Evolutionary conservation across 2,888 invertebrate species (phyloP).

Genomic region (Mallateleia sp.): DNA sequence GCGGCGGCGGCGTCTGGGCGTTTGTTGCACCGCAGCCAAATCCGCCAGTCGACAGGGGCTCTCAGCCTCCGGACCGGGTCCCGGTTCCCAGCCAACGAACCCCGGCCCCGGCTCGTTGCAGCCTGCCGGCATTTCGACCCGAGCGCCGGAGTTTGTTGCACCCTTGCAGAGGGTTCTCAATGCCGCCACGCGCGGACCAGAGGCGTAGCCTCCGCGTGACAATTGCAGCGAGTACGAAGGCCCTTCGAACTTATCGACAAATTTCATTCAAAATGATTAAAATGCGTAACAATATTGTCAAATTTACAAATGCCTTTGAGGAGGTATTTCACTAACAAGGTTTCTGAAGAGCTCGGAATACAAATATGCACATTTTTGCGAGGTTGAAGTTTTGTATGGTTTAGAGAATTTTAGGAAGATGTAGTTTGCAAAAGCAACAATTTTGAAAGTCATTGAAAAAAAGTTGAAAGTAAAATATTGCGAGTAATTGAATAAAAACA

Average conservation of each 20-base stretch:
- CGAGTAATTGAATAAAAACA: too few relatives aligned
- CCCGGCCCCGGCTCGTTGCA: conserved; percentile 60
- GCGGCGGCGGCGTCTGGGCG: conserved; percentile 87
- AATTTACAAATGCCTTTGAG: too few relatives aligned
- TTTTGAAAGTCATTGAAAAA: too few relatives aligned
- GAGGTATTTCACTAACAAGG: too few relatives aligned
- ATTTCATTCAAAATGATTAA: too few relatives aligned
- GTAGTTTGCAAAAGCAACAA: too few relatives aligned
- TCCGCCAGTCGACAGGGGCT: conserved; percentile 84
- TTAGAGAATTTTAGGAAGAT: too few relatives aligned
- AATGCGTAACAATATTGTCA: too few relatives aligned
- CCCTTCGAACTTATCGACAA: not conserved
- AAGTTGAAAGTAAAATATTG: too few relatives aligned
- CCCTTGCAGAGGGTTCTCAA: conserved; percentile 70
- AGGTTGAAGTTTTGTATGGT: too few relatives aligned
- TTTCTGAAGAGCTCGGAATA: too few relatives aligned
- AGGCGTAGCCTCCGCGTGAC: conserved; percentile 44
- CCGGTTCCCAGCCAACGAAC: conserved; percentile 70
- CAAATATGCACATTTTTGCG: too few relatives aligned
- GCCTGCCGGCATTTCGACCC: conserved; percentile 70
- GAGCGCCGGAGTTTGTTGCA: conserved; percentile 75
- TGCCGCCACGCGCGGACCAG: conserved; percentile 24
- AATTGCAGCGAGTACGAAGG: conserved; percentile 13
- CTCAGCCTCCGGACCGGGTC: conserved; percentile 78
- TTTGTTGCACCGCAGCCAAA: conserved; percentile 87